Conservation (phyloP, 2,113 vertebrate species). For the Phoxinus phoxinus region DNA sequence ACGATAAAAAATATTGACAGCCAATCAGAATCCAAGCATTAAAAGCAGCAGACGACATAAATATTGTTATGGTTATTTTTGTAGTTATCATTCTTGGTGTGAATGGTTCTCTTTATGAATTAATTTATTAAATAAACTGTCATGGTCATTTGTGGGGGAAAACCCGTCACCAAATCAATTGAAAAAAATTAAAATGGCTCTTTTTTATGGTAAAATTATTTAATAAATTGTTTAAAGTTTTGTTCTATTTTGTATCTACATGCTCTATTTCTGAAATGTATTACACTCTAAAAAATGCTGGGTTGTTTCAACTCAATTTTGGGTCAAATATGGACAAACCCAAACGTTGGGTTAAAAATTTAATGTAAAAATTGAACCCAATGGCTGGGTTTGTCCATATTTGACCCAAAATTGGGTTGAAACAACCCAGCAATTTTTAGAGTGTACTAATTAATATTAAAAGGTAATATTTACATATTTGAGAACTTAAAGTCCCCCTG, state of each 20-base stretch:
- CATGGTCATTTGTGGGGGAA: neutral
- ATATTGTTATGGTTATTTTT: neutral
- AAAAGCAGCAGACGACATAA: too few species aligned
- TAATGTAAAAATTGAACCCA: too few species aligned
- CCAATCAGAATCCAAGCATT: neutral
- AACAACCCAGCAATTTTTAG: too few species aligned
- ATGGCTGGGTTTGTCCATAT: too few species aligned
- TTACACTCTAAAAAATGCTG: too few species aligned
- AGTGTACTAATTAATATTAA: neutral
- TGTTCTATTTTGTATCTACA: neutral
- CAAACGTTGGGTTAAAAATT: too few species aligned
- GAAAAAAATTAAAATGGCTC: too few species aligned
- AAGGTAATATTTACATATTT: neutral
- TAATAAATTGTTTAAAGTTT: neutral
- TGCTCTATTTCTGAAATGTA: neutral
- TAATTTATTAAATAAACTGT: neutral
- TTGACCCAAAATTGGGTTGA: too few species aligned
- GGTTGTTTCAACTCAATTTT: too few species aligned
- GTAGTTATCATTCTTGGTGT: neutral
- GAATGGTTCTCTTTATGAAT: neutral
- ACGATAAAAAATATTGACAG: neutral
- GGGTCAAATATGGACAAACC: too few species aligned
- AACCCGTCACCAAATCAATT: neutral
- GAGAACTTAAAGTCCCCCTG: too few species aligned
- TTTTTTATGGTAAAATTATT: neutral